Evolutionary conservation across 2,888 invertebrate species (phyloP), one percentile per base, ranked within the genome.

Genomic region (Hirudinaria manillensis): DNA sequence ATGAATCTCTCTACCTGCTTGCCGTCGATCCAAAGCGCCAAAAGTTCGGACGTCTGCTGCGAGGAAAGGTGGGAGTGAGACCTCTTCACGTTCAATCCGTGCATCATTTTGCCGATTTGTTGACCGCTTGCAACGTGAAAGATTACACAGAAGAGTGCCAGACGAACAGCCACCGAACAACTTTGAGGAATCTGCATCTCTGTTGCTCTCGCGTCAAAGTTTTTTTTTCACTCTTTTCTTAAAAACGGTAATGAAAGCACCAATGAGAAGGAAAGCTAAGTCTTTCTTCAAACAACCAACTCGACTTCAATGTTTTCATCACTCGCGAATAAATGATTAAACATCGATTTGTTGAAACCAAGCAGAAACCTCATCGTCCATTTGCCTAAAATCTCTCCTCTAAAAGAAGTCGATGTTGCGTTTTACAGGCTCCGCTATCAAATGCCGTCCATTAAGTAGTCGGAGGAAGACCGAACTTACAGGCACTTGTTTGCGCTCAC

Each of bases 21-120:
- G 38, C 78, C 78, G 55, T 79, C 79, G 36, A 79, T 79, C 79
- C 79, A 79, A 36, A 79, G 74, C 19, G 75, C 77, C 68, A 77
- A 70, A 0, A 72, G 36, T 24, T 77, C 76, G n/a, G 68, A 34
- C 7, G 36, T 29, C 6, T 65, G 75, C 27, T 75, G 75, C 2
- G 72, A 29, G 66, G 76, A 65, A 27, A 73, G 34, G 56, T 34
- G 21, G 38, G 73, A 73, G 56, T 73, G 73, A 3, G 65, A 73
- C n/a, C 73, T 56, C n/a, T 65, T 73, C 65, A 65, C 38, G 45
- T 34, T 29, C 38, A 65, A 7, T 2, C 73, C 73, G 34, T 61
- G 73, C 65, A 65, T 65, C 55, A 56, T 32, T 38, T 61, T 73
- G 55, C 72, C 53, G 51, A 55, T 13, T 29, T 72, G 72, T 24